These are phyloP conservation scores for Tribolium freemani DNA, from an alignment of 2,888 invertebrate genomes.

Conservation along the genomic window DNA sequence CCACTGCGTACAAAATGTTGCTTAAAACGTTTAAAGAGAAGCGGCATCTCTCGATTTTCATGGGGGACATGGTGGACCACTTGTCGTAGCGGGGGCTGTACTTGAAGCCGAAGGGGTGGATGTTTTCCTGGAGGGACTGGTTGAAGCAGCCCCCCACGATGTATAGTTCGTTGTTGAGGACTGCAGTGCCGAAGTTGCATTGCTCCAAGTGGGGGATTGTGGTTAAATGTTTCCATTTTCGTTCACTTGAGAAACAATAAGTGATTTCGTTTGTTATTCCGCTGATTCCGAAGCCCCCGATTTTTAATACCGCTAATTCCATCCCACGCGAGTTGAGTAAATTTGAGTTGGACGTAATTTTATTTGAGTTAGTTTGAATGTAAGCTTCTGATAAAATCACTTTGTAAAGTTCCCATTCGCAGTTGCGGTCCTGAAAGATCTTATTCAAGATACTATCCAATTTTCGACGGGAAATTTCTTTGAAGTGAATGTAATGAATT, in stretches of 20 bases:
- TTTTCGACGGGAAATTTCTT: conserved; percentile 65
- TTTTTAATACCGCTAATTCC: conserved; percentile 77
- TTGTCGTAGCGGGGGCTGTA: conserved; percentile 72
- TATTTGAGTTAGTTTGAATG: conserved; percentile 51
- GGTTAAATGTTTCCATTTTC: conserved; percentile 77
- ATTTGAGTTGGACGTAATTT: conserved; percentile 48
- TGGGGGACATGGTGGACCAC: conserved; percentile 79
- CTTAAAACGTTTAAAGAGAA: conserved; percentile 74
- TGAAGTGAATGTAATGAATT: conserved; percentile 69
- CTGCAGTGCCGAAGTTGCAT: conserved; percentile 80
- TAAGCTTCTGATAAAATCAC: conserved; percentile 65
- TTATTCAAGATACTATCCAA: conserved; percentile 58
- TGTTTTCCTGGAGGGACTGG: conserved; percentile 77
- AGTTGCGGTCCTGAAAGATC: conserved; percentile 56
- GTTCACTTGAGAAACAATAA: conserved; percentile 73
- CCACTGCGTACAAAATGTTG: conserved; percentile 74
- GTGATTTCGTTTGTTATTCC: conserved; percentile 79
- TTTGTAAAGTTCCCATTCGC: conserved; percentile 63
- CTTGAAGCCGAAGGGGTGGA: conserved; percentile 81
- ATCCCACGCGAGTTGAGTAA: conserved; percentile 77
- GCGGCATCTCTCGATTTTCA: conserved; percentile 76
- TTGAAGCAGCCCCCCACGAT: conserved; percentile 82
- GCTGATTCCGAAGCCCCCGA: conserved; percentile 78
- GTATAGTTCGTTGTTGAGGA: conserved; percentile 77
- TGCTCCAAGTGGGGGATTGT: conserved; percentile 82